Conservation (phyloP, 2,797 vertebrate genomes). For the Rhyacichthys aspro region DNA sequence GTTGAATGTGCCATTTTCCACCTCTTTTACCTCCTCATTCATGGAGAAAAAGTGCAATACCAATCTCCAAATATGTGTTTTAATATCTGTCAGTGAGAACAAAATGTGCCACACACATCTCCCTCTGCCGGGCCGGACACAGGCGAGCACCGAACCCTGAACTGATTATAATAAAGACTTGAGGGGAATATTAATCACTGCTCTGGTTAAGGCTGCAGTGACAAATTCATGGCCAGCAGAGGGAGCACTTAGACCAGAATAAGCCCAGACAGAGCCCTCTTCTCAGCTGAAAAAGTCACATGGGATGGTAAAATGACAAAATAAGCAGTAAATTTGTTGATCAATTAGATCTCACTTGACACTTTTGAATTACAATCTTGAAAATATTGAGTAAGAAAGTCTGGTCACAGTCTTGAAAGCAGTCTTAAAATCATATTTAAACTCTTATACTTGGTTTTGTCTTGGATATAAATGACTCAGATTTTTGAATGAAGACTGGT, state of each 20-base stretch:
- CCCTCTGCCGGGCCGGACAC: not conserved
- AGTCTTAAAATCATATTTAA: no score
- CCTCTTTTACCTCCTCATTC: not conserved
- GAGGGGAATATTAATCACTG: constrained; percentile 1
- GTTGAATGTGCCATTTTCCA: not conserved
- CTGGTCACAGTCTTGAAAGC: no score
- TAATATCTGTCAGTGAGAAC: not conserved
- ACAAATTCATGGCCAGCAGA: constrained; percentile 58
- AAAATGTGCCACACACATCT: constrained; percentile 8
- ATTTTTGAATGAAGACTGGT: no score
- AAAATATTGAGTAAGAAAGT: no score
- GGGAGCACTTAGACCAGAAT: constrained; percentile 44
- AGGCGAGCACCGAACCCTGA: not conserved
- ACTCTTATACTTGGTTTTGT: no score
- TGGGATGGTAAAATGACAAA: no score
- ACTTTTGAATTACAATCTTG: no score
- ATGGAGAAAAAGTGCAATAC: not conserved
- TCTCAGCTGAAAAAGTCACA: no score
- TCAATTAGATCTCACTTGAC: no score
- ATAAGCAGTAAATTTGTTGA: no score
- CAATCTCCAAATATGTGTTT: not conserved
- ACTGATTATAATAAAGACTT: not conserved
- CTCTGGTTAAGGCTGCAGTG: constrained; percentile 20
- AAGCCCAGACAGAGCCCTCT: no score
- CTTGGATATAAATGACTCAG: no score